These are phyloP conservation scores for Sclerodermus sp. DNA, from an alignment of 2,888 invertebrate species.

Conservation along the genomic window DNA sequence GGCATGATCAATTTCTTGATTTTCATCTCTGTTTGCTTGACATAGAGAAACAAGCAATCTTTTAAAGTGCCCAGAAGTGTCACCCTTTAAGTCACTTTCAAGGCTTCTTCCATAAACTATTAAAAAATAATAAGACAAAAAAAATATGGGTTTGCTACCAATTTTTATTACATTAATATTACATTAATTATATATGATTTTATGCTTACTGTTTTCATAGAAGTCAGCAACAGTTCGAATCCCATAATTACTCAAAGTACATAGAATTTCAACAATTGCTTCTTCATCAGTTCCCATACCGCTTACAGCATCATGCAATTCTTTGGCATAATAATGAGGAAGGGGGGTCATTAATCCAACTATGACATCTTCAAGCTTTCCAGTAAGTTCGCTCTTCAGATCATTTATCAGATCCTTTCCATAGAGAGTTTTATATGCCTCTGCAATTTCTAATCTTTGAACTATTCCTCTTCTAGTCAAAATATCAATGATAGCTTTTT, in stretches of 20 bases:
- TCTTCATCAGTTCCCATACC: slow-evolving; percentile 89
- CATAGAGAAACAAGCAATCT: slow-evolving; percentile 84
- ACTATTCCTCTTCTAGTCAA: slow-evolving; percentile 85
- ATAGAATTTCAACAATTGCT: slow-evolving; percentile 89
- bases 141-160: too few species aligned
- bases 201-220: slow-evolving; percentile 74
- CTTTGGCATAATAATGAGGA: slow-evolving; percentile 88
- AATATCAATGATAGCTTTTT: slow-evolving; percentile 87
- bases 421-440: slow-evolving; percentile 88
- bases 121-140: slow-evolving; percentile 1
- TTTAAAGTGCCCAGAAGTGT: slow-evolving; percentile 95
- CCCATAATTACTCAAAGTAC: slow-evolving; percentile 88
- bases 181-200: background rate
- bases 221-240: slow-evolving; percentile 82
- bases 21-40: slow-evolving; percentile 89
- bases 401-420: slow-evolving; percentile 83
- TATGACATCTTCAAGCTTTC: slow-evolving; percentile 87
- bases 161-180: too few species aligned
- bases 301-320: slow-evolving; percentile 82
- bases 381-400: slow-evolving; percentile 85
- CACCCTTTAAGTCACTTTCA: slow-evolving; percentile 85
- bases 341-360: slow-evolving; percentile 88
- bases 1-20: slow-evolving; percentile 79
- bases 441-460: slow-evolving; percentile 87
- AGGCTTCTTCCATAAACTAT: slow-evolving; percentile 79